These are phyloP conservation scores for Heteromurus nitidus DNA, from an alignment of 2,888 invertebrate species.

Conservation along the genomic window DNA sequence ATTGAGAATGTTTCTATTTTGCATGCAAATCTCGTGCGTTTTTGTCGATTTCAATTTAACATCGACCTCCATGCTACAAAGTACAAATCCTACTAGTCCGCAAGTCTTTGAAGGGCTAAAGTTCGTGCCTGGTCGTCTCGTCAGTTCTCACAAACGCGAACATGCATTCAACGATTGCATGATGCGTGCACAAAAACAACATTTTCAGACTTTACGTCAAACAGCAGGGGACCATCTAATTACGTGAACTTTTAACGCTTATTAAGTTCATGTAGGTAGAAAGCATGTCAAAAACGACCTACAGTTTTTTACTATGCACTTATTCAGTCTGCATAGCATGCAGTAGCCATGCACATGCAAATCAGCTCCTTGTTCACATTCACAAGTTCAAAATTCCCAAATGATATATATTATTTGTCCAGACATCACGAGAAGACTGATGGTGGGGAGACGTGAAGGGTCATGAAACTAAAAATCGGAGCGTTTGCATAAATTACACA, in stretches of 20 bases:
- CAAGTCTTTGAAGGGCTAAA: too few relatives aligned
- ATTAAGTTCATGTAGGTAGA: slow-evolving; percentile 18
- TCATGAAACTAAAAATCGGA: slow-evolving; percentile 6
- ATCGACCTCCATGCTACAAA: too few relatives aligned
- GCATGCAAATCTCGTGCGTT: too few relatives aligned
- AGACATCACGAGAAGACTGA: neutral
- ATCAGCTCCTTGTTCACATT: neutral
- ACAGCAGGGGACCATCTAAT: slow-evolving; percentile 18
- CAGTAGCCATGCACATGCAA: slow-evolving; percentile 1
- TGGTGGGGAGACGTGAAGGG: slow-evolving; percentile 8
- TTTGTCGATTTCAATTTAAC: too few relatives aligned
- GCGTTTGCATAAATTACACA: slow-evolving; percentile 1
- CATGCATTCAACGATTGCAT: neutral
- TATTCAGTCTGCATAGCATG: too few relatives aligned
- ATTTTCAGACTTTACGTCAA: neutral
- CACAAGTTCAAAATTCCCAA: slow-evolving; percentile 4
- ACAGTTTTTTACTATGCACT: too few relatives aligned
- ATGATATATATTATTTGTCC: neutral
- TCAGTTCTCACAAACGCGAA: too few relatives aligned
- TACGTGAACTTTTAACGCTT: slow-evolving; percentile 6
- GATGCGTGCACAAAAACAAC: too few relatives aligned
- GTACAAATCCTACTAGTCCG: too few relatives aligned
- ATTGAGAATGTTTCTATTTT: too few relatives aligned
- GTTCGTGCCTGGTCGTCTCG: too few relatives aligned
- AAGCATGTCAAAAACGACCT: too few relatives aligned